Evolutionary conservation across 2,797 vertebrate genomes (phyloP).

Genomic region (Onychomys leucogaster): DNA sequence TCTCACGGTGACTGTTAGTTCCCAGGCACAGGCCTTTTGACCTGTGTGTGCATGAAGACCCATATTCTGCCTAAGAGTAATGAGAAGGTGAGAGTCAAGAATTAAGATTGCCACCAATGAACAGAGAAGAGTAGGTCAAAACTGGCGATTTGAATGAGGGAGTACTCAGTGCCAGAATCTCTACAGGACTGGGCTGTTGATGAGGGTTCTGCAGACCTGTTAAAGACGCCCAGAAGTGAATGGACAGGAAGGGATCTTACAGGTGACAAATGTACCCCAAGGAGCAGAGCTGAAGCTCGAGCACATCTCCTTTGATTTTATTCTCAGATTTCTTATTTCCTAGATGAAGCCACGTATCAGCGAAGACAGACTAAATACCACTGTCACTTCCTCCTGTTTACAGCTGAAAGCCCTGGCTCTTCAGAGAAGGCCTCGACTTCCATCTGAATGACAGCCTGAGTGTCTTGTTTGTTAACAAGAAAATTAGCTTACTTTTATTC

Average conservation of each 20-base stretch:
- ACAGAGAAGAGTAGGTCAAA: background rate
- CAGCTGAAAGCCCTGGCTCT: constrained; percentile 10
- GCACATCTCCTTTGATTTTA: constrained; percentile 3
- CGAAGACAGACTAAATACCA: background rate
- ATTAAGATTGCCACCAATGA: constrained; percentile 16
- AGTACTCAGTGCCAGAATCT: background rate
- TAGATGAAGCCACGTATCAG: background rate
- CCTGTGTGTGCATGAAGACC: constrained; percentile 1
- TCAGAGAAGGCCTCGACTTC: background rate
- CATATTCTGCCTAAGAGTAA: background rate
- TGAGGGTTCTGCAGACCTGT: background rate
- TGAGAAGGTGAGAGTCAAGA: background rate
- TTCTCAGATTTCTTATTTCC: background rate
- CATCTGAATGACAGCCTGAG: background rate
- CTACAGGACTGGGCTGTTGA: background rate
- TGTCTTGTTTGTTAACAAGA: background rate
- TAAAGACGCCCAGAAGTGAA: constrained; percentile 19
- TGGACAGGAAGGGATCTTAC: constrained; percentile 28
- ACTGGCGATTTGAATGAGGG: background rate
- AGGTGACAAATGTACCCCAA: constrained; percentile 7
- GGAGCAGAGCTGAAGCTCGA: background rate
- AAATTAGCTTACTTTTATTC: constrained; percentile 40
- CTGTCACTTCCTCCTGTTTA: background rate
- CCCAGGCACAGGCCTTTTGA: background rate
- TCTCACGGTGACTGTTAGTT: background rate